Percentiles rank a stretch among this genome's conserved stretches.
Conservation (phyloP, 2,888 invertebrate species). For the Platycnemis pennipes region DNA sequence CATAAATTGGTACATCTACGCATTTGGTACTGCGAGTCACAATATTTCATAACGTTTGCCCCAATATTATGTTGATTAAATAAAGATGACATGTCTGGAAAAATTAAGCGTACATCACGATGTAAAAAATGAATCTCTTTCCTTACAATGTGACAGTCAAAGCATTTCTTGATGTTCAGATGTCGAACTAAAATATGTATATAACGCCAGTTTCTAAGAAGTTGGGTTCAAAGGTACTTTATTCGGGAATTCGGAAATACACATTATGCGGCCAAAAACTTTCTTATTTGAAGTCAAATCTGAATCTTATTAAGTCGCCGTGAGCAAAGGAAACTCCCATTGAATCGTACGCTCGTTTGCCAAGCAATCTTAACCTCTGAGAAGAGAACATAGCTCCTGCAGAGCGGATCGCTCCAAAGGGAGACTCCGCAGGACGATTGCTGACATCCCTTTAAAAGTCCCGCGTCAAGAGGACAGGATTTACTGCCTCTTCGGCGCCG, state of each 20-base stretch:
- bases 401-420: neutral
- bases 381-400: neutral
- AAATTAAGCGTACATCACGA: too few species aligned
- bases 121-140: too few species aligned
- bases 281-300: neutral
- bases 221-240: too few species aligned
- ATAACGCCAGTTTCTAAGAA: too few species aligned
- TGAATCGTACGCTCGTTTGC: neutral
- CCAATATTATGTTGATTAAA: too few species aligned
- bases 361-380: neutral
- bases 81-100: too few species aligned
- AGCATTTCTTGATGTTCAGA: neutral
- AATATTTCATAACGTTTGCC: too few species aligned
- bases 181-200: neutral
- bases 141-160: neutral
- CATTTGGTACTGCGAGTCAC: too few species aligned
- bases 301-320: neutral
- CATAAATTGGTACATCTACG: too few species aligned
- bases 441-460: neutral
- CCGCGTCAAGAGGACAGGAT: neutral
- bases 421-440: constrained; percentile 12
- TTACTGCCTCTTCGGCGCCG: constrained; percentile 50
- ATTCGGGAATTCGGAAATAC: too few species aligned
- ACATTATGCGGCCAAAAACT: too few species aligned
- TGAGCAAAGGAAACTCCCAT: neutral